Evolutionary conservation across 2,113 vertebrate genomes (phyloP), one percentile per base, ranked within the genome.

Genomic region (Cairina moschata): DNA sequence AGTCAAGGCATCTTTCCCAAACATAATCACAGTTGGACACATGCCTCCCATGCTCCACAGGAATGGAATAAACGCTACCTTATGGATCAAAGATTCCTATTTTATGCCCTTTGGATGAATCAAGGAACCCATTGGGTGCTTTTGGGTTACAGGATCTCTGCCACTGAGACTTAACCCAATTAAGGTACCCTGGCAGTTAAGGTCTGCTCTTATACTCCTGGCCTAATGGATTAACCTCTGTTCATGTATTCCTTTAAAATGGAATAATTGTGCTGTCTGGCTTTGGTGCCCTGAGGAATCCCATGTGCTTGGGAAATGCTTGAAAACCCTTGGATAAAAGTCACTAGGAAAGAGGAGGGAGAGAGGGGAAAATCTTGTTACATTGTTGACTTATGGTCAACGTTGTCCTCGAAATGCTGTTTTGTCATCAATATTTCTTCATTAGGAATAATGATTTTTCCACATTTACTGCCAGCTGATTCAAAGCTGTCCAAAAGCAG

Each of bases 361-460:
- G 67, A 81, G 46, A 86, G 52, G 50, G 56, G 36, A 78, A 95
- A 90, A 88, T 87, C 91, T 85, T 90, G 80, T 93, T 88, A 50
- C 65, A 20, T 65, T 72, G 91, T 95, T 95, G 96, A 95, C 93
- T 96, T 96, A 94, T 86, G 89, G 91, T 95, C 96, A 90, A 32
- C 31, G n/a, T 89, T 94, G 93, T 94, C 97, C 96, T 97, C 91
- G 87, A 97, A 97, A 97, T 97, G 96, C 94, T 96, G 96, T 96
- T 97, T 95, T 97, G 94, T 96, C 94, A 96, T 97, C 96, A 97
- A 97, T 97, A 97, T 97, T 96, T 96, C 93, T 97, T 97, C 96
- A 97, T 97, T 97, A 97, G 91, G 92, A 96, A 83, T 97, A 97
- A 97, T 96, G 96, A 97, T 97, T 97, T 97, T 97, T 97, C 96